These are phyloP conservation scores for Labia minor DNA, from an alignment of 2,888 invertebrate genomes.

Conservation along the genomic window DNA sequence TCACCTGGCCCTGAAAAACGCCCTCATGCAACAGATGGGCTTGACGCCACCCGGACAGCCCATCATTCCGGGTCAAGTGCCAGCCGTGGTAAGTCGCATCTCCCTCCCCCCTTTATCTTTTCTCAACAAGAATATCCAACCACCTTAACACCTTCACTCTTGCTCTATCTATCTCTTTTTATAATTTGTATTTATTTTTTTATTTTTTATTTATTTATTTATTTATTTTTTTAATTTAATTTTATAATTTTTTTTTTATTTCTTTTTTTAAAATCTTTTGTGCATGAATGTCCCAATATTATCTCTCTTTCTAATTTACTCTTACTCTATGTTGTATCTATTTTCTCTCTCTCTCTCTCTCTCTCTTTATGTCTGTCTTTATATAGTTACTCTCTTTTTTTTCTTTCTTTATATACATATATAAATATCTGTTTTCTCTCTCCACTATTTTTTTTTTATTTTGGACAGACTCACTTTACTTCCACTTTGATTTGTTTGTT, in stretches of 20 bases:
- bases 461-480: conserved; percentile 19
- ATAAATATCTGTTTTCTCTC: conserved; percentile 20
- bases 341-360: no score
- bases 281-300: conserved; percentile 22
- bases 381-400: conserved; percentile 22
- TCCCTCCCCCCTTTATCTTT: no score
- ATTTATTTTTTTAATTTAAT: conserved; percentile 20
- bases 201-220: conserved; percentile 19
- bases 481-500: conserved; percentile 20
- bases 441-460: conserved; percentile 14
- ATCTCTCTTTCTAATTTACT: no score
- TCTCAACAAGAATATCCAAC: no score
- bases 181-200: conserved; percentile 22
- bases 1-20: conserved; percentile 98
- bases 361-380: conserved; percentile 18
- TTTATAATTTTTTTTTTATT: conserved; percentile 14
- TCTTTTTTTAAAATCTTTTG: conserved; percentile 21
- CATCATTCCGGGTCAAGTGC: conserved; percentile 85
- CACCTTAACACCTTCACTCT: no score
- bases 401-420: conserved; percentile 20
- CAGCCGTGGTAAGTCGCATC: conserved; percentile 68
- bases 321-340: no score
- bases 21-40: conserved; percentile 93
- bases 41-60: conserved; percentile 75
- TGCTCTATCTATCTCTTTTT: no score